Evolutionary conservation across 2,797 vertebrate genomes (phyloP), one percentile per base, ranked within the genome.

Genomic region (Gorsachius magnificus): DNA sequence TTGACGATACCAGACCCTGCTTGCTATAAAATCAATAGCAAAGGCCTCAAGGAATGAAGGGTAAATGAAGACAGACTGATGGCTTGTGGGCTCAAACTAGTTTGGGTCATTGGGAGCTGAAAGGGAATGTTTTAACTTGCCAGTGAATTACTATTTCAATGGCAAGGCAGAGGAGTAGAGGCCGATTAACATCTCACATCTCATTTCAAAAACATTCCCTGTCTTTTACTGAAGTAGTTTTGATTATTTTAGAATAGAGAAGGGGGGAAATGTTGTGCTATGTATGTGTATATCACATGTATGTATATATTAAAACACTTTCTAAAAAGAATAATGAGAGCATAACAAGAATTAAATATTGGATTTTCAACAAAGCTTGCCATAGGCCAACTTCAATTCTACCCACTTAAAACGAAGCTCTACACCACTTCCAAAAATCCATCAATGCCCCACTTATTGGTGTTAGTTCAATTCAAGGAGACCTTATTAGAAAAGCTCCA

Each of bases 11-110:
- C 65, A 71, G 71, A 72, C 50, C 33, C 33, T 61, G 48, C 81
- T 92, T 89, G 53, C 95, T 85, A 82, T 14, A 88, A 91, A 95
- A 96, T 93, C 84, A 56, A 24, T 58, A 87, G 81, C 79, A 83
- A 46, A 56, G 36, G 79, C 85, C 93, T 94, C 89, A 63, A 63
- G 86, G 75, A 97, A 88, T 36, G 28, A 97, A 93, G 66, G 8
- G 26, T 79, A 69, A 53, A 74, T 70, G 68, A 83, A 94, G 83
- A 90, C 89, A 96, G 77, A 89, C 6, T 75, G 74, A 89, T 72
- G 35, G 36, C 35, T 57, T 69, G 56, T 25, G 28, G 86, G 43
- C 63, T 91, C 24, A 3, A 10, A 75, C 83, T 57, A 63, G 60
- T 81, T 94, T 74, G 83, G 53, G 76, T 80, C 58, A 77, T 88